A percentile compares a stretch with the other conserved stretches of the same genome.
phyloP scores from a whole-genome alignment of 2,113 vertebrate species.

The Manacus vitellinus region DNA sequence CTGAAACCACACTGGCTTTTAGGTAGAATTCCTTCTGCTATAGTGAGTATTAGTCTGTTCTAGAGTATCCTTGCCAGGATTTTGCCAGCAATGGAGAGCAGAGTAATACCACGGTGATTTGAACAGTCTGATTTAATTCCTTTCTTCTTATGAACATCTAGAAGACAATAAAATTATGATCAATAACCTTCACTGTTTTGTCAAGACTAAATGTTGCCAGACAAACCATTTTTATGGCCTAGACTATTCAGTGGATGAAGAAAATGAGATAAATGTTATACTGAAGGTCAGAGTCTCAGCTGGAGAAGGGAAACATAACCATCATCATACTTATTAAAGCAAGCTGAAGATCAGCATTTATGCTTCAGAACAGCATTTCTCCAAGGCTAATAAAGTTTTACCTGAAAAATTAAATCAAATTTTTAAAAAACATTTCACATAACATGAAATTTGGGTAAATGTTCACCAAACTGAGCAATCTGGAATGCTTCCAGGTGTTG shows the following conservation, averaged over 20 bases:
- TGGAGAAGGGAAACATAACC: constrained; percentile 13
- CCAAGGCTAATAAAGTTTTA: background rate
- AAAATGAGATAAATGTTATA: constrained; percentile 56
- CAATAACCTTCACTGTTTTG: background rate
- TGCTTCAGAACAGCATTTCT: background rate
- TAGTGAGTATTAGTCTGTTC: too few species aligned
- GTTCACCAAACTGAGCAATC: background rate
- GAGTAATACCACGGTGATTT: too few species aligned
- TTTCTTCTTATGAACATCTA: background rate
- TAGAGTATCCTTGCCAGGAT: too few species aligned
- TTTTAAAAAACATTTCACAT: background rate
- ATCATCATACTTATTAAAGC: background rate
- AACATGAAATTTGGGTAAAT: background rate
- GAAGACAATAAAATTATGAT: background rate
- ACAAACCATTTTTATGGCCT: constrained; percentile 9
- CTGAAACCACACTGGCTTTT: too few species aligned
- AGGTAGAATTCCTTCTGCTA: too few species aligned
- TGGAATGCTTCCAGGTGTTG: background rate
- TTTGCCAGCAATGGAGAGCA: too few species aligned
- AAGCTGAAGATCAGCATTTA: background rate
- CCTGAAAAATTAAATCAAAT: background rate
- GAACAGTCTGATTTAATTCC: too few species aligned
- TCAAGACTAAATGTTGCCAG: background rate
- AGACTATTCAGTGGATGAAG: constrained; percentile 35
- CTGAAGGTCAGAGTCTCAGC: constrained; percentile 32